Evolutionary conservation across 2,113 vertebrate species (phyloP), one percentile per base, ranked within the genome.

Genomic region (Panthera uncia): DNA sequence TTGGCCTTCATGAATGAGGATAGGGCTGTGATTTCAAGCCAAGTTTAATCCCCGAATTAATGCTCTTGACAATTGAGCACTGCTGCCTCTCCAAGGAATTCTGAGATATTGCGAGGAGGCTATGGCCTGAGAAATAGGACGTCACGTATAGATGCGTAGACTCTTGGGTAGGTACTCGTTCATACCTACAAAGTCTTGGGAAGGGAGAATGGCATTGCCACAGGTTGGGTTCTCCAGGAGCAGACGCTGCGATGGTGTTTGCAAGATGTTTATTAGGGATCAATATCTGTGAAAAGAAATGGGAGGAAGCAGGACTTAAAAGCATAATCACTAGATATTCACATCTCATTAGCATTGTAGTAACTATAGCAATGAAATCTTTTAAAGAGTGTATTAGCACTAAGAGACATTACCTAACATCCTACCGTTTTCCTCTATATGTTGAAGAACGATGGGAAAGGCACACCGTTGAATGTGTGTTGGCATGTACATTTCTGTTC

Each of bases 11-110:
- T 38, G 81, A 91, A 74, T 25, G 14, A 89, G 65, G 36, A 48
- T 3, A 65, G 31, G 19, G 9, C 7, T 71, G 18, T 80, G 85
- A 97, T 76, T 85, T 83, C 86, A 91, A 96, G 55, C 25, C 41
- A 78, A 52, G 41, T 71, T 81, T 85, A 36, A 92, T 8, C 23
- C 19, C 63, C 45, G 57, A 63, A 88, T 92, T 63, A 82, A 87
- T 48, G 27, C 0, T 79, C n/a, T 78, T 73, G 48, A 50, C 25
- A 50, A 45, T 50, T 33, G 57, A 92, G 38, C 19, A 57, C 69
- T 78, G 45, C 36, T 61, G 21, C 38, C 76, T 87, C 61, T 38
- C 45, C 13, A 68, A 41, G 29, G 33, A 23, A 88, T 38, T n/a
- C 33, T 68, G 38, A 82, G 45, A 86, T 50, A 89, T 25, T 68